Conservation (phyloP, 2,113 vertebrate genomes). For the Lycocorax pyrrhopterus region DNA sequence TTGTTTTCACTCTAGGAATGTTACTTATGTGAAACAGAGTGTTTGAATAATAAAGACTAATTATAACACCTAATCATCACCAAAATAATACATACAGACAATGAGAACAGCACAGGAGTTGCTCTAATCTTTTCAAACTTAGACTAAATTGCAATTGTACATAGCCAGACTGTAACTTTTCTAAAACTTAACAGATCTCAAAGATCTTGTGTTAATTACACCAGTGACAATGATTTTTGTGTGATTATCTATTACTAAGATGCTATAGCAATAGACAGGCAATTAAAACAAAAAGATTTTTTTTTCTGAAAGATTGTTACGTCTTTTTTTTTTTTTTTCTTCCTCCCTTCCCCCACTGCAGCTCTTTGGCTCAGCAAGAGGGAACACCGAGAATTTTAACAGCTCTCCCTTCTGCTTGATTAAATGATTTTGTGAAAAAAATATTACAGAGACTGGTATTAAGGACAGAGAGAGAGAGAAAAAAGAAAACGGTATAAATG, state of each 20-base stretch:
- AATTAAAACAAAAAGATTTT: not conserved
- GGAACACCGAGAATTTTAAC: conserved; percentile 92
- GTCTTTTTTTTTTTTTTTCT: not conserved
- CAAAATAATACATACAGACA: conserved; percentile 20
- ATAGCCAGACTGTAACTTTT: not conserved
- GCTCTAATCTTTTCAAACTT: conserved; percentile 2
- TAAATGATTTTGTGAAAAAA: conserved; percentile 61
- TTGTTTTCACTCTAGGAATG: conserved; percentile 50
- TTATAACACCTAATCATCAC: conserved; percentile 53
- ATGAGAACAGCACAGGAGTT: conserved; percentile 14
- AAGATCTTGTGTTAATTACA: not conserved
- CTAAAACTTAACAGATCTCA: conserved; percentile 7
- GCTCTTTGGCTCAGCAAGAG: conserved; percentile 91
- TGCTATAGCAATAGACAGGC: not conserved
- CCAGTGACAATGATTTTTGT: not conserved
- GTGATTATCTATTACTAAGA: not conserved
- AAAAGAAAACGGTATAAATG: conserved; percentile 67
- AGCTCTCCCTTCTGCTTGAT: conserved; percentile 93
- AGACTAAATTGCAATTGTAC: not conserved
- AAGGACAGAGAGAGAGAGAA: conserved; percentile 49
- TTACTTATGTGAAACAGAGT: conserved; percentile 53
- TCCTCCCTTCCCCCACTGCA: conserved; percentile 63
- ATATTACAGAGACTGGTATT: conserved; percentile 66
- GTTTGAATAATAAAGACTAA: conserved; percentile 57
- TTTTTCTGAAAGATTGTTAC: conserved; percentile 35